Evolutionary conservation across 2,113 vertebrate species (phyloP).

Genomic region (Caranx ignobilis): DNA sequence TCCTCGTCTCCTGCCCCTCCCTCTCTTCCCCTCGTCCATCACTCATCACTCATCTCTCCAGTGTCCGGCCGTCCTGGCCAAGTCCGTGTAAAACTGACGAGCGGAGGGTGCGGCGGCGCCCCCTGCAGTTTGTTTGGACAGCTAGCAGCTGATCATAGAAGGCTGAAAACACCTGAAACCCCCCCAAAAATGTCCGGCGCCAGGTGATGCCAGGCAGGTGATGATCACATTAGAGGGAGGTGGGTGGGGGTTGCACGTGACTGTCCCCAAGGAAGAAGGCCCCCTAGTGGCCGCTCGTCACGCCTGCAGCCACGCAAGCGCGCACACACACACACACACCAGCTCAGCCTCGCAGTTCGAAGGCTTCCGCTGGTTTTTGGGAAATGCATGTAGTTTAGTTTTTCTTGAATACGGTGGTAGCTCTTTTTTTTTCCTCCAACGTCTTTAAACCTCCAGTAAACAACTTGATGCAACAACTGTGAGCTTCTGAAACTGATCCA

Average conservation of each 20-base stretch:
- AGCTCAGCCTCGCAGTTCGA: constrained; percentile 17
- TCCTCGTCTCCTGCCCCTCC: not conserved
- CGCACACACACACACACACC: not conserved
- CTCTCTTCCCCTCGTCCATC: constrained; percentile 8
- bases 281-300: constrained; percentile 17
- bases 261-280: constrained; percentile 19
- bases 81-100: constrained; percentile 31
- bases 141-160: constrained; percentile 43
- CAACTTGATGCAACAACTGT: constrained; percentile 54
- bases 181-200: constrained; percentile 28
- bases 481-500: constrained; percentile 52
- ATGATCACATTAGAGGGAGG: constrained; percentile 51
- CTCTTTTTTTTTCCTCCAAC: not conserved
- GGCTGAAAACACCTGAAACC: constrained; percentile 38
- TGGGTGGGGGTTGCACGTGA: constrained; percentile 1
- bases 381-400: constrained; percentile 19
- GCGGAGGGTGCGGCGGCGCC: constrained; percentile 12
- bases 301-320: constrained; percentile 4
- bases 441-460: constrained; percentile 50
- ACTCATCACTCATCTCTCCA: constrained; percentile 26
- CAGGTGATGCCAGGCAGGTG: constrained; percentile 15
- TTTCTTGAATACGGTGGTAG: constrained; percentile 25
- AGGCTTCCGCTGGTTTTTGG: constrained; percentile 45
- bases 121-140: constrained; percentile 56
- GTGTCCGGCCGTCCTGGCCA: constrained; percentile 13